A percentile compares a stretch with the other conserved stretches of the same genome.
phyloP scores from a whole-genome alignment of 2,888 invertebrate species.

The Linnaemya tessellans region DNA sequence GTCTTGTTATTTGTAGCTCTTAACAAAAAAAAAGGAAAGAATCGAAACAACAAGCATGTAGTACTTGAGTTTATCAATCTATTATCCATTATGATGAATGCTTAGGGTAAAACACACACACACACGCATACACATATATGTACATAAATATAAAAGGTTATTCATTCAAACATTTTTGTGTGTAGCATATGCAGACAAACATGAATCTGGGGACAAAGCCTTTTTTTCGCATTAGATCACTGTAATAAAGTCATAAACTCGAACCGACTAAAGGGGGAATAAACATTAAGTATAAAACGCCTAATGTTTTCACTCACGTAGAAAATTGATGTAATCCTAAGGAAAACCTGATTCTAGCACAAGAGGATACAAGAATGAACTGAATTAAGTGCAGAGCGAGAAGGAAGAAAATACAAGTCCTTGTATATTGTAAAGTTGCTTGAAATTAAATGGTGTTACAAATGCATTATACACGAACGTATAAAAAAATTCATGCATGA shows the following conservation, averaged over 20 bases:
- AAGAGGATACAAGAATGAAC: conserved; percentile 24
- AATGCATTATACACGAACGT: background rate
- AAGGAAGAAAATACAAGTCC: background rate
- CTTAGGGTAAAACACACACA: conserved; percentile 38
- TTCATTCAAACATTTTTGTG: background rate
- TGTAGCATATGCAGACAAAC: background rate
- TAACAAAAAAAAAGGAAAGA: conserved; percentile 4
- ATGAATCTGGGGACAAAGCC: background rate
- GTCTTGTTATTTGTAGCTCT: conserved; percentile 54
- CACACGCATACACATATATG: too few relatives aligned
- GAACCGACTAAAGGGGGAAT: background rate
- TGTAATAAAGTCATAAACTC: conserved; percentile 34
- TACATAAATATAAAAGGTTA: background rate
- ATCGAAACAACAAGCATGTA: conserved; percentile 33
- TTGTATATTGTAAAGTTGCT: conserved; percentile 13
- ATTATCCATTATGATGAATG: conserved; percentile 56
- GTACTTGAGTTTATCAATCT: conserved; percentile 66
- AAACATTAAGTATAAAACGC: conserved; percentile 22
- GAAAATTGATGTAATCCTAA: conserved; percentile 64
- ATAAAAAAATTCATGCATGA: too few relatives aligned
- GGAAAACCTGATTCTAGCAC: conserved; percentile 40
- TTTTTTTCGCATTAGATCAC: conserved; percentile 11
- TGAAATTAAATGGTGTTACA: background rate
- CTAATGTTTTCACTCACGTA: conserved; percentile 64
- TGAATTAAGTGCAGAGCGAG: background rate